Percentiles rank a stretch among this genome's conserved stretches.
Conservation (phyloP, 2,113 vertebrate genomes). For the Alosa alosa region DNA sequence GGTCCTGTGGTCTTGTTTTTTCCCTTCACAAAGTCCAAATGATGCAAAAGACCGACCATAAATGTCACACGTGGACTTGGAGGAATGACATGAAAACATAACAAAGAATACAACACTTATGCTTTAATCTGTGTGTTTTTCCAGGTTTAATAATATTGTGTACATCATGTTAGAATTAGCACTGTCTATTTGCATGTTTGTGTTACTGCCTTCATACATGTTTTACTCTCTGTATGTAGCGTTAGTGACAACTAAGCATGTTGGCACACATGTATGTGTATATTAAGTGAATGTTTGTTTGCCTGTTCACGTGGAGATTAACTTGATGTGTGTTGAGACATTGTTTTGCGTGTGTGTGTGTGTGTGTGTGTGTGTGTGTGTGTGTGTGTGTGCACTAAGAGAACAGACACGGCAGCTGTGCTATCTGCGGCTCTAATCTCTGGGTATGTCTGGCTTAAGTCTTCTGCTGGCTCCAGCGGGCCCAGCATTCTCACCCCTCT, state of each 20-base stretch:
- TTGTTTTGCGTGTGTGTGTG: no score
- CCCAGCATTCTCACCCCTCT: conserved; percentile 56
- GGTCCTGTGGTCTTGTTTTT: neutral
- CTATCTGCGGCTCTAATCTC: conserved; percentile 62
- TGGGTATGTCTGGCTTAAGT: conserved; percentile 68
- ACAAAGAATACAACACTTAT: neutral
- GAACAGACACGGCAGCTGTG: conserved; percentile 56
- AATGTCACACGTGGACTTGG: no score
- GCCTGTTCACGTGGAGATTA: neutral
- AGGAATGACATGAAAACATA: neutral
- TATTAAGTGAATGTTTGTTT: neutral
- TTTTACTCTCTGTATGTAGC: no score
- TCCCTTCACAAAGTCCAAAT: neutral
- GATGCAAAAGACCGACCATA: neutral
- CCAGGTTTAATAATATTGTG: no score
- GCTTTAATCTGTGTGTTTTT: neutral
- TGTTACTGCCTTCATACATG: neutral
- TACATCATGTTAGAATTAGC: neutral
- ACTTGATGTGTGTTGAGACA: neutral
- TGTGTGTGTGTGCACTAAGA: conserved; percentile 38
- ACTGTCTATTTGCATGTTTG: neutral
- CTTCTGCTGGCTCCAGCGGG: conserved; percentile 61
- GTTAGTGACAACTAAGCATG: no score
- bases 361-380: neutral
- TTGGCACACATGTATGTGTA: neutral